Evolutionary conservation across 35 echinoderm and acorn worm species (phyloP), one percentile per base, ranked within the genome.

Genomic region (Hemicentrotus pulcherrimus): DNA sequence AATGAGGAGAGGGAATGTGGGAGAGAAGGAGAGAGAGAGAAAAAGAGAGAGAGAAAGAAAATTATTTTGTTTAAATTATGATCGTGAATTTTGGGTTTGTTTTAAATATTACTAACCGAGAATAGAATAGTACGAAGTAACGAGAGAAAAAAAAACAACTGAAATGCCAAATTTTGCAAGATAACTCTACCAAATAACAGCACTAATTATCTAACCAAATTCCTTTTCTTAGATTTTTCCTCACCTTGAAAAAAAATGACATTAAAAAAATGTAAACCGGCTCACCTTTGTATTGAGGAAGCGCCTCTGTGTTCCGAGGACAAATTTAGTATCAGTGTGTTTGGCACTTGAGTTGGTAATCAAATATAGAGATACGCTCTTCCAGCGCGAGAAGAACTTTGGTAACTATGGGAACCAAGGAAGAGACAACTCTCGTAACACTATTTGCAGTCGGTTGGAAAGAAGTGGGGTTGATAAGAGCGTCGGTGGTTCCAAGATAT

Each of bases 311-410:
- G 22, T 28, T 78, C 6, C 19, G 24, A n/a, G 65, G 24, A 78
- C 65, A 18, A 78, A 78, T 78, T 78, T 78, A 22, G 65, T 78
- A 78, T 78, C 65, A 78, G 65, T 78, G 19, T n/a, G 24, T 78
- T 78, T 78, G 65, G 65, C n/a, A 78, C 65, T 78, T 78, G 65
- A 78, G n/a, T 78, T 78, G 65, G 65, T 90, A 90, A 90, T 90
- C 88, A 90, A 90, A 90, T 90, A 90, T 24, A 47, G 32, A 90
- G 88, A 31, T 31, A 47, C 31, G 12, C 88, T 33, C 88, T 47
- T 47, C 88, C 15, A 46, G 88, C 8, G 88, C 31, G 88, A 90
- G 88, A 47, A 90, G 88, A 90, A 90, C 88, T 90, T 90, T 90
- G 88, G 88, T 90, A 18, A 18, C 88, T 30, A 90, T 90, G 88